A percentile compares a stretch with the other conserved stretches of the same genome.
phyloP scores from a whole-genome alignment of 2,888 invertebrate genomes.

The Agrotis exclamationis region DNA sequence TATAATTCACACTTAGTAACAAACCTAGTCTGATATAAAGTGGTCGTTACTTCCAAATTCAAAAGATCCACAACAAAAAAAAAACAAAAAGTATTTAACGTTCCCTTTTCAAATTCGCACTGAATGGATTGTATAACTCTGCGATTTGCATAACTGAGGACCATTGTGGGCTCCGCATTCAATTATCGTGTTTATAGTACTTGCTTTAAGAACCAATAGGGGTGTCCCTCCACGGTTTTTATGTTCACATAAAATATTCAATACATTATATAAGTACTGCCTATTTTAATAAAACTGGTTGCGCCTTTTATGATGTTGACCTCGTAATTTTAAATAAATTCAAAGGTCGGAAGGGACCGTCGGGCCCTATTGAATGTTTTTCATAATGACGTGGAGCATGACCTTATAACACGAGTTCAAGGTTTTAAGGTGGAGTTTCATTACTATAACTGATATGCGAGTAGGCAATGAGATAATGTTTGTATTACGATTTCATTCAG shows the following conservation, averaged over 20 bases:
- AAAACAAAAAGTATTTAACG: slow-evolving; percentile 20
- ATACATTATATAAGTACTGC: slow-evolving; percentile 76
- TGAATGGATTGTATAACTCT: slow-evolving; percentile 65
- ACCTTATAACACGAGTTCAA: slow-evolving; percentile 86
- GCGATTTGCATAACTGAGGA: slow-evolving; percentile 52
- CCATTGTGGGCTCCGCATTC: slow-evolving; percentile 43
- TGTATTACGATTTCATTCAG: slow-evolving; percentile 38
- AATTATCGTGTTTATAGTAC: slow-evolving; percentile 47
- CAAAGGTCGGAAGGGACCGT: slow-evolving; percentile 80
- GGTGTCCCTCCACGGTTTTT: slow-evolving; percentile 24
- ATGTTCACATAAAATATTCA: slow-evolving; percentile 53
- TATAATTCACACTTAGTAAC: slow-evolving; percentile 2
- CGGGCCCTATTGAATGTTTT: slow-evolving; percentile 79
- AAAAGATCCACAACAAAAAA: slow-evolving; percentile 30
- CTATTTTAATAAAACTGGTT: slow-evolving; percentile 75
- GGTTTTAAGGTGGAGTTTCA: slow-evolving; percentile 80
- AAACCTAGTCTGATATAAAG: slow-evolving; percentile 37
- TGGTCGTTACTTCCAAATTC: slow-evolving; percentile 39
- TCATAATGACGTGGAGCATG: slow-evolving; percentile 75
- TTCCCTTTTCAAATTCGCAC: slow-evolving; percentile 45
- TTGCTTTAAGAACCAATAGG: slow-evolving; percentile 45
- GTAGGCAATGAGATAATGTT: slow-evolving; percentile 45
- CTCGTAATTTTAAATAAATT: slow-evolving; percentile 82
- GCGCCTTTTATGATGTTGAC: slow-evolving; percentile 79
- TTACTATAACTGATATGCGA: slow-evolving; percentile 30